Conservation (phyloP, 2,888 invertebrate species). For the Amphipoea oculea region DNA sequence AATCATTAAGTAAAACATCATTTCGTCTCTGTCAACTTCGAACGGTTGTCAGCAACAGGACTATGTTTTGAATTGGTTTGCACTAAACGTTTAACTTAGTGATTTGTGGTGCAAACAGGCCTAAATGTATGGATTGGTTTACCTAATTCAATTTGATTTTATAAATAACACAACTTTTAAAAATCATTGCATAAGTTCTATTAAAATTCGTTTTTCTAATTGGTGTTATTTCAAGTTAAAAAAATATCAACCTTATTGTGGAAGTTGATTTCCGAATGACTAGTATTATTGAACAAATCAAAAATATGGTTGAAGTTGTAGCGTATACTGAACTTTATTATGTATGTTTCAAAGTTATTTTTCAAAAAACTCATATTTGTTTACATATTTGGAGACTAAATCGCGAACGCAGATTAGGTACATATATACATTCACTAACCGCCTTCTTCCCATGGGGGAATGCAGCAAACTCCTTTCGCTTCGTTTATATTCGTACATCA, state of each 20-base stretch:
- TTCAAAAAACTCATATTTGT: too few relatives aligned
- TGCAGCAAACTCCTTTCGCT: not conserved
- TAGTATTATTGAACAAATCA: too few relatives aligned
- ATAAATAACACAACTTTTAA: not conserved
- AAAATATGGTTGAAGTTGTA: too few relatives aligned
- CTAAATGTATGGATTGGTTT: not conserved
- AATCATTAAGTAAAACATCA: not conserved
- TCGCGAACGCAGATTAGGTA: too few relatives aligned
- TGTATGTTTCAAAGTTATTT: too few relatives aligned
- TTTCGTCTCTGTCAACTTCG: not conserved
- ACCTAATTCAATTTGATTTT: not conserved
- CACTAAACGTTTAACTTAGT: not conserved
- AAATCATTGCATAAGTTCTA: not conserved
- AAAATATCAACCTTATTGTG: too few relatives aligned
- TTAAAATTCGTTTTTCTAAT: too few relatives aligned
- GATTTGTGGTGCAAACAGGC: not conserved
- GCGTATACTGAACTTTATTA: too few relatives aligned
- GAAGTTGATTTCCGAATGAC: too few relatives aligned
- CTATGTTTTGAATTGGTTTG: not conserved
- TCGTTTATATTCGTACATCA: not conserved
- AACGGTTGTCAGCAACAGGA: not conserved
- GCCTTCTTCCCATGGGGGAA: not conserved
- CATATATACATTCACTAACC: not conserved
- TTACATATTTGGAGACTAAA: too few relatives aligned
- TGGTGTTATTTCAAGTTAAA: too few relatives aligned